These are phyloP conservation scores for Bambusicola thoracicus DNA, from an alignment of 2,113 vertebrate genomes.

Conservation along the genomic window DNA sequence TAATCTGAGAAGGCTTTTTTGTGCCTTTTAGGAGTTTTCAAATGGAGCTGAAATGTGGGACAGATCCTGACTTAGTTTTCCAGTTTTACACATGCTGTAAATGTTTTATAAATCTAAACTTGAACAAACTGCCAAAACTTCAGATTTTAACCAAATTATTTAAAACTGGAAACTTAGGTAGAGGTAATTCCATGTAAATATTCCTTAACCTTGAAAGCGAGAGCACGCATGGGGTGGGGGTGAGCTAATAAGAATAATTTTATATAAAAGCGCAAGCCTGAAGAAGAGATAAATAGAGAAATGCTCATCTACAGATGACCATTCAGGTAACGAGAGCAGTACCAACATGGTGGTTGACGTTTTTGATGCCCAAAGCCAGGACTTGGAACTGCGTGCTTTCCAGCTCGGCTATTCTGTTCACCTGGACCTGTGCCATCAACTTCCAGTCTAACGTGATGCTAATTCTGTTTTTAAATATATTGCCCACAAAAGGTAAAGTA, in stretches of 20 bases:
- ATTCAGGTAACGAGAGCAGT: background rate
- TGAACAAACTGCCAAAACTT: background rate
- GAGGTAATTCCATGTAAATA: background rate
- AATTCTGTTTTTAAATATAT: background rate
- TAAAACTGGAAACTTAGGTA: background rate
- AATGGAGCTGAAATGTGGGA: background rate
- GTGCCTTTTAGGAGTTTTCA: background rate
- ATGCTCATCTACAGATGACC: background rate
- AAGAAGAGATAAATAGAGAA: background rate
- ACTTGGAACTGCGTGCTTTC: background rate
- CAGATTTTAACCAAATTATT: background rate
- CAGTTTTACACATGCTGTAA: background rate
- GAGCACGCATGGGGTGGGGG: background rate
- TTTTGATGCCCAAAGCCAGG: background rate
- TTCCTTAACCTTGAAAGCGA: background rate
- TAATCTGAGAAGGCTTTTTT: background rate
- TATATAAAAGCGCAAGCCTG: background rate
- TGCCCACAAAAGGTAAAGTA: background rate
- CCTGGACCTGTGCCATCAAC: background rate
- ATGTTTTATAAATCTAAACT: background rate
- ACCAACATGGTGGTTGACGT: background rate
- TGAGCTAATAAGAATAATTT: background rate
- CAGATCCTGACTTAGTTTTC: background rate
- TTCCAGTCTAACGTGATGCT: fast-evolving
- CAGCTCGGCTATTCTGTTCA: background rate